Evolutionary conservation across 2,888 invertebrate species (phyloP).

Genomic region (Ceratothoa steindachneri): DNA sequence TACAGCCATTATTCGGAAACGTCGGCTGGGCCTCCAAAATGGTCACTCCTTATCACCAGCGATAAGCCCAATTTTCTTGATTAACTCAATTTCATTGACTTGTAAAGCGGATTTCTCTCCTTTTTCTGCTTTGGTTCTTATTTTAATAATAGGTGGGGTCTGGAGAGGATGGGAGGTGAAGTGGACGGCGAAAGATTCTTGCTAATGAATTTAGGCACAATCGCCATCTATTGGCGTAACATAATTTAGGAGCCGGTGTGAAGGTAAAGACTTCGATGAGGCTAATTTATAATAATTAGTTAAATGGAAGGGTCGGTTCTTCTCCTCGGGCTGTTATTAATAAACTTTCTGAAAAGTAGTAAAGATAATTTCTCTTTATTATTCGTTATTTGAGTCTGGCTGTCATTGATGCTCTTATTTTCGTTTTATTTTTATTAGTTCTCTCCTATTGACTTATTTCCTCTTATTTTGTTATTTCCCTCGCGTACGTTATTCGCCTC

Average conservation of each 20-base stretch:
- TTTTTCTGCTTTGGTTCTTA: neutral
- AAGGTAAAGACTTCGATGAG: neutral
- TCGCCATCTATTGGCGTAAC: too few relatives aligned
- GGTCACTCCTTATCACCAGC: neutral
- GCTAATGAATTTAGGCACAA: too few relatives aligned
- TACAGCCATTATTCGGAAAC: neutral
- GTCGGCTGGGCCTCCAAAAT: neutral
- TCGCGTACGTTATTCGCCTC: too few relatives aligned
- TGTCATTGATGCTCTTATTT: neutral
- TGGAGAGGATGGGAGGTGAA: too few relatives aligned
- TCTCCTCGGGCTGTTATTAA: neutral
- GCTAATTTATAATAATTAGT: neutral
- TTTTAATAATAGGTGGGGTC: neutral
- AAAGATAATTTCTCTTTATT: neutral
- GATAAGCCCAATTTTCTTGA: conserved; percentile 13
- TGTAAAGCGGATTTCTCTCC: neutral
- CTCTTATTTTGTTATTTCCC: too few relatives aligned
- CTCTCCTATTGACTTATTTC: too few relatives aligned
- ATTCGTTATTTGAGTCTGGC: neutral
- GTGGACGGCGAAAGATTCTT: too few relatives aligned
- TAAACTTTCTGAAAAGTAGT: neutral
- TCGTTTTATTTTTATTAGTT: neutral
- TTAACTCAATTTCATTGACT: conserved; percentile 8
- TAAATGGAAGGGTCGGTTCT: neutral
- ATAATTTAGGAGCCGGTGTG: too few relatives aligned